Evolutionary conservation across 2,113 vertebrate genomes (phyloP), one percentile per base, ranked within the genome.

Genomic region (Argyrosomus japonicus): DNA sequence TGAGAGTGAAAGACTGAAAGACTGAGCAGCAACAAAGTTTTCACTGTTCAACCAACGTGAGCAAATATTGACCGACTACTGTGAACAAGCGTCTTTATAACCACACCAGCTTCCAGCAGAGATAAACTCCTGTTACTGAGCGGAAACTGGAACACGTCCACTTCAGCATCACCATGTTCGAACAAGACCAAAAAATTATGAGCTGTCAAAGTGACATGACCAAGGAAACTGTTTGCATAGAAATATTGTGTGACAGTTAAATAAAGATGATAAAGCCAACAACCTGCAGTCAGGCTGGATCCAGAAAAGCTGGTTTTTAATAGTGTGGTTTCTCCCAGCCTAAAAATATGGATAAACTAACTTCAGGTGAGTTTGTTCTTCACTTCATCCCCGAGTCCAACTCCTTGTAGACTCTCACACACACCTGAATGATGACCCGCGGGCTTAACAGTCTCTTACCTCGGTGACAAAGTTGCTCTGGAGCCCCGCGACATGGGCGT

Each of bases 381-480:
- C 27, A 14, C 15, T 32, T 21, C 40, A 0, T 23, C 14, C 56
- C 11, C 3, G 3, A 5, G 7, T 70, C 14, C 2, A 29, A 57
- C 47, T 53, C 19, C 13, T 23, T 18, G 21, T 7, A 29, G 19
- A 40, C 47, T 6, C 7, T 1, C 19, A 48, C 2, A n/a, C 23
- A 73, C 2, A 40, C 13, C 36, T 71, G 11, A 13, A 21, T 10
- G 27, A 23, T 40, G 63, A 36, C 32, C n/a, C 18, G 18, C 27
- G 17, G 5, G 17, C 18, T 21, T 0, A 15, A n/a, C 17, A 7
- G n/a, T 25, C 15, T 29, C 84, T 85, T 90, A 97, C 97, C 96
- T 97, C 95, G 0, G 95, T 97, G 63, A 97, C 95, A 58, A 93
- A 92, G 91, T 95, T 96, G 85, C 87, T 92, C 21, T 87, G 90